Evolutionary conservation across 1,140 invertebrate species (phyloP), one percentile per base, ranked within the genome.

Genomic region (Pachyrhynchus sulphureomaculatus): DNA sequence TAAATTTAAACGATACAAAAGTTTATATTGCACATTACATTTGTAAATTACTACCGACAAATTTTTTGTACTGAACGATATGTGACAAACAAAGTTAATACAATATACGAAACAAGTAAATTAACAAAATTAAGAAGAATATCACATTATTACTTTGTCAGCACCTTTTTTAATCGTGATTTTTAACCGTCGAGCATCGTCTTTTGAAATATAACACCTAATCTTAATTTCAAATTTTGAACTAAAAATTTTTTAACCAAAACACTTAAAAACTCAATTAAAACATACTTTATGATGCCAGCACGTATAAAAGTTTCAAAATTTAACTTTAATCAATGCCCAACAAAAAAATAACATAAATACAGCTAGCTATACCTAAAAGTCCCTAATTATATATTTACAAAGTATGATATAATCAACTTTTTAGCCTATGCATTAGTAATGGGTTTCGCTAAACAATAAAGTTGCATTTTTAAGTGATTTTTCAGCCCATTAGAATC

Each of bases 1-100:
- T 53, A 63, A 66, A 65, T 39, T 62, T 42, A 58, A 56, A 33
- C 5, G 33, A 56, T 62, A 58, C 37, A 48, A 45, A 71, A 67
- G 65, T 72, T 67, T 69, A 72, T 73, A 75, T 73, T 75, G 72
- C 72, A 73, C 71, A 70, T 71, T 67, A 67, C 26, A 65, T 54
- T 62, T 67, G 62, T 66, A 69, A 62, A 53, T 61, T 66, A 60
- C 47, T 47, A 73, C 68, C 67, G 47, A 63, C 61, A 66, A 56
- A 61, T 54, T 60, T 69, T 71, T 74, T 72, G 71, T 74, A 74
- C 72, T 72, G 71, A 68, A 72, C 64, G 66, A 63, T 52, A 69
- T 71, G 67, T 65, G 66, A 70, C 62, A 73, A 69, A 70, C 64
- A 56, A 68, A 68, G 67, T 62, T 67, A 65, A 53, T 51, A 53